Conservation (phyloP, 2,113 vertebrate genomes). For the Chionis minor region DNA sequence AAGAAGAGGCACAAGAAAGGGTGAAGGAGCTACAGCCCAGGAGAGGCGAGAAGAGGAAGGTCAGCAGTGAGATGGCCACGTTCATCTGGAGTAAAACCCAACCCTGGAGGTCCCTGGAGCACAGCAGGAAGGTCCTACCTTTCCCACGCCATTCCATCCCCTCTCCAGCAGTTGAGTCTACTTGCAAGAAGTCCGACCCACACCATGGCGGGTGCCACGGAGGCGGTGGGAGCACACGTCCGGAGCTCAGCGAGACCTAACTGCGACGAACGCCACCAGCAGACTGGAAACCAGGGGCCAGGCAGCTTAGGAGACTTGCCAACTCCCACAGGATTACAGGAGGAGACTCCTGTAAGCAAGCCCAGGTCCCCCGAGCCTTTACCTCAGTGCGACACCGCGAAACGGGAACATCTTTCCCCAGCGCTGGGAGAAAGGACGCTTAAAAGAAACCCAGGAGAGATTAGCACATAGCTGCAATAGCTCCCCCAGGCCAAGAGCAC, state of each 20-base stretch:
- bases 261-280: neutral
- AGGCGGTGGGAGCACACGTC: neutral
- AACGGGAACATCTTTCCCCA: neutral
- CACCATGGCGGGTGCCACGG: fast-evolving
- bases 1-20: neutral
- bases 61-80: fast-evolving
- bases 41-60: neutral
- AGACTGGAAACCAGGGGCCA: neutral
- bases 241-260: neutral
- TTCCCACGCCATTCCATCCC: neutral
- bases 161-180: fast-evolving
- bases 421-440: neutral
- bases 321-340: no score
- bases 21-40: neutral
- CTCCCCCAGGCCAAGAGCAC: neutral
- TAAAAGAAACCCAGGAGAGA: neutral
- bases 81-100: neutral
- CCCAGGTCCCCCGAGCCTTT: neutral
- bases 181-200: fast-evolving
- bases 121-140: neutral
- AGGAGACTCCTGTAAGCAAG: neutral
- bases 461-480: neutral
- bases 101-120: neutral
- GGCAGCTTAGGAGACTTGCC: neutral
- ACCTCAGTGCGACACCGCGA: neutral